Percentiles rank a stretch among this genome's conserved stretches.
Conservation (phyloP, 2,113 vertebrate genomes). For the Mesitornis unicolor region DNA sequence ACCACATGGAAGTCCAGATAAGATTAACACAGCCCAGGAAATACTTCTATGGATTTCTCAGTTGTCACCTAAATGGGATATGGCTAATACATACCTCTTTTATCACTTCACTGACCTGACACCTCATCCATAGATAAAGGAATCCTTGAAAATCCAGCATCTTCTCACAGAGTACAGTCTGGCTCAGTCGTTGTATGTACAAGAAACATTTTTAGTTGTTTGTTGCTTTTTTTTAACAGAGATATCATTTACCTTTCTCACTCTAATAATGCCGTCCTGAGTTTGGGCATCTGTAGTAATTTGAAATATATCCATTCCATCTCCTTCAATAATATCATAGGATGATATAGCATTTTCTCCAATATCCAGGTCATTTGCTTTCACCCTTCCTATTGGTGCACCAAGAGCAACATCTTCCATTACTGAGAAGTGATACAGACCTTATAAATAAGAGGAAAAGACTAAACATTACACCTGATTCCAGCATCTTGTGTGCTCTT, state of each 20-base stretch:
- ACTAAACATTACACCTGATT: neutral
- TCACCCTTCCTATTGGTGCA: conserved; percentile 88
- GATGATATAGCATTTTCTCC: conserved; percentile 93
- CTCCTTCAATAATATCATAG: conserved; percentile 92
- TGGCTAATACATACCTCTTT: neutral
- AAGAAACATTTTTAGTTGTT: neutral
- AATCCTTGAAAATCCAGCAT: neutral
- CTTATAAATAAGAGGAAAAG: conserved; percentile 71
- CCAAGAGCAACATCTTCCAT: conserved; percentile 88
- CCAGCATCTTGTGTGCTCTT: neutral
- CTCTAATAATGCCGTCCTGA: conserved; percentile 89
- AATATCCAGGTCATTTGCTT: conserved; percentile 90
- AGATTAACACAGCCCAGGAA: neutral
- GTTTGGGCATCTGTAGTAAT: conserved; percentile 87
- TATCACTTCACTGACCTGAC: neutral
- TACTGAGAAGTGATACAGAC: conserved; percentile 93
- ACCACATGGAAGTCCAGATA: neutral
- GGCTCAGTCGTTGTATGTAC: neutral
- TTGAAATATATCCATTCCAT: conserved; percentile 90
- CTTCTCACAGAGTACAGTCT: neutral
- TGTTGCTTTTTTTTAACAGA: neutral
- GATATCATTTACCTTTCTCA: conserved; percentile 85
- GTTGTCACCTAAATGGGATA: neutral
- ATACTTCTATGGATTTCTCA: neutral
- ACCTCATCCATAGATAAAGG: neutral